Evolutionary conservation across 2,113 vertebrate genomes (phyloP).

Genomic region (Aegypius monachus): DNA sequence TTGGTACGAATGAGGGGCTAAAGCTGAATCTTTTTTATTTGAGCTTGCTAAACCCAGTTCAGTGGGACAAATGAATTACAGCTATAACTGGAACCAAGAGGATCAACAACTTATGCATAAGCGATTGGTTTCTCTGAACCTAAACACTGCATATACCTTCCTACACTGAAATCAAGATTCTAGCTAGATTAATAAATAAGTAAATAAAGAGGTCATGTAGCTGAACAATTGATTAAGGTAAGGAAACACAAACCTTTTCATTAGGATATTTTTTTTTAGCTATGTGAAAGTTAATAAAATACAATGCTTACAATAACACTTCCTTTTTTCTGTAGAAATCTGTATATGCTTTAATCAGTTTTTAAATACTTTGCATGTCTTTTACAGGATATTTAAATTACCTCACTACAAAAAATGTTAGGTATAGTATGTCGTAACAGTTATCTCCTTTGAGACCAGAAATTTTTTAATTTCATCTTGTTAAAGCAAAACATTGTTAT

Average conservation of each 20-base stretch:
- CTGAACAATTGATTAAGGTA: not conserved
- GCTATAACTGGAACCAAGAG: not conserved
- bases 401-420: not conserved
- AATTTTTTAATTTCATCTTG: not conserved
- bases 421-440: not conserved
- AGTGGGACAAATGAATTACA: slow-evolving; percentile 33
- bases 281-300: not conserved
- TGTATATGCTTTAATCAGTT: not conserved
- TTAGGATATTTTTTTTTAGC: not conserved
- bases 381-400: not conserved
- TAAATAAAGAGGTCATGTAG: not conserved
- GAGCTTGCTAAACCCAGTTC: slow-evolving; percentile 8
- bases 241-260: not conserved
- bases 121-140: not conserved
- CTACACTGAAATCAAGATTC: not conserved
- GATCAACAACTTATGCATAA: not conserved
- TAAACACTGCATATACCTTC: not conserved
- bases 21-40: slow-evolving; percentile 19
- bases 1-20: not conserved
- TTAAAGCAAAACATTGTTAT: not conserved
- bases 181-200: not conserved
- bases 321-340: not conserved
- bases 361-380: not conserved
- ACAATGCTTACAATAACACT: not conserved
- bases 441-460: not conserved